Base-by-base conservation (phyloP, 2,113 vertebrate genomes). In the Microcebus griseorufus region DNA sequence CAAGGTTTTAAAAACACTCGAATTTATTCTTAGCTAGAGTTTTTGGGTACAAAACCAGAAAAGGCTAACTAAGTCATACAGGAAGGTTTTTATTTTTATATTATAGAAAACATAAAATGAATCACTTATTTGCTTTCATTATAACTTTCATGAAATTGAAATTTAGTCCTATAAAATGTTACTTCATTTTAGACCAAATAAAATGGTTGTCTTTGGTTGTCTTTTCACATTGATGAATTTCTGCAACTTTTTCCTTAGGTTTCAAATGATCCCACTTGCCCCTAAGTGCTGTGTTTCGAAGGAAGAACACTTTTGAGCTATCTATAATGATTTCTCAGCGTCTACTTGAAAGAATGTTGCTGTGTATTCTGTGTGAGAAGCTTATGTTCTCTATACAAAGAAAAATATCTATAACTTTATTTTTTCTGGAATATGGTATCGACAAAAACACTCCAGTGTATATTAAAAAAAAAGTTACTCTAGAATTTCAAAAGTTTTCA, bases 261-360 rank as follows among this genome's bases (percentile, higher is more conserved):
- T 97, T 97, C 78, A 96, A 91, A 96, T n/a, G 65, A 70, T 88
- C 84, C 87, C 94, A 79, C 97, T 98, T 95, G 73, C 87, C 70
- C 34, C 12, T 80, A 90, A 97, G 42, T 96, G 34, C 48, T 37
- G 16, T 92, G 34, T 69, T 95, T 87, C 48, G 62, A 88, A 93
- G 64, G 76, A 93, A 94, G 58, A 97, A 22, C 39, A 89, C 75
- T 95, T 92, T 58, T 62, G 64, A 94, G 48, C 87, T 94, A 85
- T 95, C 86, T 88, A 10, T 86, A 93, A 95, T 64, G 87, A 88
- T 93, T 89, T 95, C 76, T 82, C 45, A 42, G 82, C 67, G 67
- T 97, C 94, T 93, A 92, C 94, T 81, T 76, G 73, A 89, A 75
- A 94, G 58, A 92, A 94, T 67, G 92, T 65, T 93, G 62, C 55